Percentiles rank a stretch among this genome's conserved stretches.
phyloP scores from a whole-genome alignment of 2,797 vertebrate species.

The Tympanoctomys barrerae region DNA sequence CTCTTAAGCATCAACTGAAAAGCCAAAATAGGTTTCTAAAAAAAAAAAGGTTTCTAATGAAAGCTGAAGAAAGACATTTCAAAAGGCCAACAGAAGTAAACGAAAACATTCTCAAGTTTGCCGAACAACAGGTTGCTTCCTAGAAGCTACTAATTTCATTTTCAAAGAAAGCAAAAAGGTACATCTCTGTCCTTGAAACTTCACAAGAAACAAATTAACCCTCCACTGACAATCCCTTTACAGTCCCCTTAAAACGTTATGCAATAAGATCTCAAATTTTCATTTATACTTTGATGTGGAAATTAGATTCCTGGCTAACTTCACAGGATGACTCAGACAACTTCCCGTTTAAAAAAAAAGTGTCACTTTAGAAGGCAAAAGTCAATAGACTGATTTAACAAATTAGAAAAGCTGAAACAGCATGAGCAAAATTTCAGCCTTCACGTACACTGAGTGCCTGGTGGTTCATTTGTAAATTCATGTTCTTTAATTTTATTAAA shows the following conservation, averaged over 20 bases:
- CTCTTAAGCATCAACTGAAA: not conserved
- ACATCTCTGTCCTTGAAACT: not conserved
- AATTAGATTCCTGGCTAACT: conserved; percentile 31
- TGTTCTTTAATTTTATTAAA: conserved; percentile 29
- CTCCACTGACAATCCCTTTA: not conserved
- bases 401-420: not conserved
- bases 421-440: not conserved
- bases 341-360: not conserved
- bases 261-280: not conserved
- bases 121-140: not conserved
- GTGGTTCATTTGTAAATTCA: not conserved
- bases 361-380: not conserved
- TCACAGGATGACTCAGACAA: not conserved
- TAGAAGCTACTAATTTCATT: not conserved
- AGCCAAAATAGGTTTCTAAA: not conserved
- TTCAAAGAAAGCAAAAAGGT: conserved; percentile 21
- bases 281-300: not conserved
- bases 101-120: not conserved
- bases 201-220: not conserved
- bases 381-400: not conserved
- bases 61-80: not conserved
- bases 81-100: conserved; percentile 46
- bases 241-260: not conserved
- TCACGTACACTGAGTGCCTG: not conserved
- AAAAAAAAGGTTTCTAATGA: not conserved